Evolutionary conservation across 2,113 vertebrate genomes (phyloP).

Genomic region (Ascaphus truei): DNA sequence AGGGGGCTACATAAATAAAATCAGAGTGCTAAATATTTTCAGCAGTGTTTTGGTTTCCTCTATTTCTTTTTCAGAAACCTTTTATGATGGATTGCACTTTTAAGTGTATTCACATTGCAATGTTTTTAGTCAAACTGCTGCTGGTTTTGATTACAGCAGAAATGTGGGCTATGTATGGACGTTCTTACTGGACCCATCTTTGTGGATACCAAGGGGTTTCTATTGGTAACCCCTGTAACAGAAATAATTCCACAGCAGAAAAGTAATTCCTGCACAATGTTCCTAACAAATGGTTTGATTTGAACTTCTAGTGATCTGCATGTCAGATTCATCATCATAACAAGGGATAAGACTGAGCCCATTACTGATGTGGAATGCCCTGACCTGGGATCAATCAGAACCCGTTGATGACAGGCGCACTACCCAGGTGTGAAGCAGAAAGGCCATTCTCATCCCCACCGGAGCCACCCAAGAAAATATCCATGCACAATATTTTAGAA

Average conservation of each 20-base stretch:
- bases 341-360: neutral
- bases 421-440: slow-evolving; percentile 2
- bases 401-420: neutral
- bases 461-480: too few relatives aligned
- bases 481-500: too few relatives aligned
- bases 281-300: neutral
- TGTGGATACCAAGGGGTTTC: neutral
- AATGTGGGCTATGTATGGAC: neutral
- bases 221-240: neutral
- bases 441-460: neutral
- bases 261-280: neutral
- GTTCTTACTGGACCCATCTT: neutral
- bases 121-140: neutral
- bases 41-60: neutral
- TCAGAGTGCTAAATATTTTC: neutral
- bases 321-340: slow-evolving; percentile 3
- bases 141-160: neutral
- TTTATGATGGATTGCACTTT: neutral
- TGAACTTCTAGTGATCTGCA: neutral
- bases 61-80: neutral
- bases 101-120: neutral
- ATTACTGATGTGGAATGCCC: slow-evolving; percentile 1
- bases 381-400: neutral
- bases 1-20: too few relatives aligned
- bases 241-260: neutral